Conservation (phyloP, 2,797 vertebrate genomes). For the Leucoraja ocellata region DNA sequence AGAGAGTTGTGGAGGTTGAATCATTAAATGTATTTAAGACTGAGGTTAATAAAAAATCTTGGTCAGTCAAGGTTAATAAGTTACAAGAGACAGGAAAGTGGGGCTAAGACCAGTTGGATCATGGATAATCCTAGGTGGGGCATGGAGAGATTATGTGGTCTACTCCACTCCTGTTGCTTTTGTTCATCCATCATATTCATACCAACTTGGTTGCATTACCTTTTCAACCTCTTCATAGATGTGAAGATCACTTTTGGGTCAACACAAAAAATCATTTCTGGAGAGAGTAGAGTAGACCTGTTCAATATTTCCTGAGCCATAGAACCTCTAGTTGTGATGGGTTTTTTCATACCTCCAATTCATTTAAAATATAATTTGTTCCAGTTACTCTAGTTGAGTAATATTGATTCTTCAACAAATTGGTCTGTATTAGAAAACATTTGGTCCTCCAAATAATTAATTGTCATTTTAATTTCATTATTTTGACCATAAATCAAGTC, state of each 20-base stretch:
- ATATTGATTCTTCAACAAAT: background rate
- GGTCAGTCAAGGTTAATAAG: no score
- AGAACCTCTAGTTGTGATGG: background rate
- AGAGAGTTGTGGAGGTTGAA: no score
- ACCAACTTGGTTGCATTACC: background rate
- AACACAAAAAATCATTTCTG: background rate
- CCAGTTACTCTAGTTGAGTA: background rate
- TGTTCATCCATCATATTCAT: no score
- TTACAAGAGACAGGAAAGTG: no score
- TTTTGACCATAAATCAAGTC: background rate
- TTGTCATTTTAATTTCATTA: background rate
- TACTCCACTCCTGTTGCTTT: no score
- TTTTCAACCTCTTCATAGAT: background rate
- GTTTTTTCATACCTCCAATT: background rate
- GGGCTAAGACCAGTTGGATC: no score
- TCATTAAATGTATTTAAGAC: no score
- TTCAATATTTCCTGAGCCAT: background rate
- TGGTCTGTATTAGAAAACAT: no score
- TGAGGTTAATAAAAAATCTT: no score
- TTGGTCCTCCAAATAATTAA: no score
- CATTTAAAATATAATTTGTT: background rate
- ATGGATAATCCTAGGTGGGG: no score
- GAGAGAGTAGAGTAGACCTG: background rate
- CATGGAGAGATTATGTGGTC: no score
- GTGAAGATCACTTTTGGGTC: background rate